phyloP scores from a whole-genome alignment of 2,113 vertebrate genomes.

The Hydrolagus affinis region DNA sequence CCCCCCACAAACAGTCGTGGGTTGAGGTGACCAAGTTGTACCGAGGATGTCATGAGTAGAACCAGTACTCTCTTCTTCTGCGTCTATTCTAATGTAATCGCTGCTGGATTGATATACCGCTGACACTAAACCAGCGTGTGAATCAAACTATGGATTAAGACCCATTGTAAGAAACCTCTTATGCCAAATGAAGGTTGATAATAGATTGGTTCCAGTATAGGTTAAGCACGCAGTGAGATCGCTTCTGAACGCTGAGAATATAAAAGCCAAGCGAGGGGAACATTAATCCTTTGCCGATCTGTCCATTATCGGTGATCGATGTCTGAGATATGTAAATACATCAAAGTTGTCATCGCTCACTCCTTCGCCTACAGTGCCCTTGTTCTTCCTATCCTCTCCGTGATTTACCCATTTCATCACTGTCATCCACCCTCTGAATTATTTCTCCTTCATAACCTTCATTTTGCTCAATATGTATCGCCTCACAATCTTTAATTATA shows the following conservation, averaged over 20 bases:
- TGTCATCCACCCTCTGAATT: conserved; percentile 14
- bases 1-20: too few species aligned
- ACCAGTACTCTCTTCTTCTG: not conserved
- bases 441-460: conserved; percentile 12
- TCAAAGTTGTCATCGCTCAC: conserved; percentile 13
- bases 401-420: conserved; percentile 8
- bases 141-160: not conserved
- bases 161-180: not conserved
- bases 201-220: not conserved
- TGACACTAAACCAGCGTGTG: not conserved
- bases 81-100: not conserved
- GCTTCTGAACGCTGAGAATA: not conserved
- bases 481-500: conserved; percentile 29
- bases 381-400: conserved; percentile 1
- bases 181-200: not conserved
- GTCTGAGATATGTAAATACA: conserved; percentile 24
- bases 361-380: conserved; percentile 7
- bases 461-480: conserved; percentile 21
- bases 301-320: not conserved
- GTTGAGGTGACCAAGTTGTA: not conserved
- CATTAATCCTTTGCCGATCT: conserved; percentile 16
- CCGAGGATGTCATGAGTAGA: not conserved
- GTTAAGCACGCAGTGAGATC: not conserved
- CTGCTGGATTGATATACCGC: not conserved
- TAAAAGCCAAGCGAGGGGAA: not conserved